Base-by-base conservation (phyloP, 2,888 invertebrate genomes). In the Campoletis raptor region DNA sequence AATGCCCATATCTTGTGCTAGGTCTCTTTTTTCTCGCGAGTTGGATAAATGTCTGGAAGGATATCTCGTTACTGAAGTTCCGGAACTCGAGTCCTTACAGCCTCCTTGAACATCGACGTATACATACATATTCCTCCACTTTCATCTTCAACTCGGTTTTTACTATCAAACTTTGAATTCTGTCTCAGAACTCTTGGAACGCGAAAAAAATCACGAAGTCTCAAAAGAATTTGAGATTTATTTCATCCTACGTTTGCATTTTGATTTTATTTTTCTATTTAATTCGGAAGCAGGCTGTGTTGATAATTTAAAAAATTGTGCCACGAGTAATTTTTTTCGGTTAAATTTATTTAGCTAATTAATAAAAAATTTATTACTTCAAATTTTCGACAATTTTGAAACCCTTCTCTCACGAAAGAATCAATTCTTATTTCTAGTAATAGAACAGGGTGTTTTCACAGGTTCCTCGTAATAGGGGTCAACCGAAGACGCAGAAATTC, bases 61-160 rank as follows among this genome's bases (percentile, higher is more conserved):
- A 77, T 83, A 83, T 83, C 83, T 83, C 77, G 83, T 83, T 83
- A 83, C 83, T 64, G 70, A 64, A 83, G 77, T 77, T 83, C 83
- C 77, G 77, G 77, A 83, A 83, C 83, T 83, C 70, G 77, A 83
- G 70, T 72, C 64, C 81, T 66, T 74, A 52, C 82, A 83, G 77
- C 70, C 77, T 77, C 70, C 48, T 5, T 30, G 61, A 64, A 61
- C 37, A 21, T 77, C 42, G 18, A 12, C 61, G 37, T 48, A 72
- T 24, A 37, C 48, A 61, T 45, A 37, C 45, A 48, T 40, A 21
- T 24, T 45, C 40, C 61, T 24, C 42, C 40, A 45, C 61, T 57
- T 21, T 45, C 57, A 37, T 57, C 37, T 36, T 57, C 37, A 4
- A 18, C 57, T 30, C 30, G 21, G 21, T 57, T 21, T n/a, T 40